These are phyloP conservation scores for Euura saliciscinereae DNA, from an alignment of 1,140 invertebrate genomes.

Conservation along the genomic window DNA sequence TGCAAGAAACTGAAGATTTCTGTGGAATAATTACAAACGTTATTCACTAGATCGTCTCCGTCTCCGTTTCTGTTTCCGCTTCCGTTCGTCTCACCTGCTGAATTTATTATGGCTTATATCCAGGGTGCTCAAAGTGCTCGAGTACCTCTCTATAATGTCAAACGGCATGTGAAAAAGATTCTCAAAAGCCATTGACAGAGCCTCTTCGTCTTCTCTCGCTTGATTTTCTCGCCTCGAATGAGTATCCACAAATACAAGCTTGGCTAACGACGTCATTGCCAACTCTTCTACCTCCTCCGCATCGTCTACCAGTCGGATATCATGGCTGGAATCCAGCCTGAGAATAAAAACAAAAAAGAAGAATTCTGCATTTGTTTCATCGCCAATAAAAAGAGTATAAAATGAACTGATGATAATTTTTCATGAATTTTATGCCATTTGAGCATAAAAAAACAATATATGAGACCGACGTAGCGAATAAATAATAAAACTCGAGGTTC, in stretches of 20 bases:
- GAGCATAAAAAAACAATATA: too few relatives aligned
- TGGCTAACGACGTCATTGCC: constrained; percentile 56
- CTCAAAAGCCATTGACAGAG: constrained; percentile 51
- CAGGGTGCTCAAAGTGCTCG: constrained; percentile 58
- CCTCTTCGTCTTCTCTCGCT: constrained; percentile 34
- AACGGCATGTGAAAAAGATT: constrained; percentile 51
- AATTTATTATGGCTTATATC: constrained; percentile 78
- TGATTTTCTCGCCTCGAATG: constrained; percentile 39
- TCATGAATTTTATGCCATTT: too few relatives aligned
- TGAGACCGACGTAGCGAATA: too few relatives aligned
- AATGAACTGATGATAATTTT: too few relatives aligned
- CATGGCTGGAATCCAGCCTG: constrained; percentile 43
- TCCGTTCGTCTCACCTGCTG: constrained; percentile 60
- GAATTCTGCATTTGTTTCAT: too few relatives aligned
- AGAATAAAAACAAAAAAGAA: constrained; percentile 12
- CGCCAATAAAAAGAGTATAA: too few relatives aligned
- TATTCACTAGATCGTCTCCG: too few relatives aligned
- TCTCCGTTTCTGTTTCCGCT: too few relatives aligned
- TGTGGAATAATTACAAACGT: constrained; percentile 49
- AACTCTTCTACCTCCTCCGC: constrained; percentile 39
- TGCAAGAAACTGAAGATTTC: constrained; percentile 71
- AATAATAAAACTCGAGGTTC: too few relatives aligned
- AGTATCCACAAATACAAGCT: constrained; percentile 53
- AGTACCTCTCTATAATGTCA: constrained; percentile 50
- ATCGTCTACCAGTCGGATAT: constrained; percentile 38